phyloP scores from a whole-genome alignment of 2,888 invertebrate species.

The Cylloceria caligata region DNA sequence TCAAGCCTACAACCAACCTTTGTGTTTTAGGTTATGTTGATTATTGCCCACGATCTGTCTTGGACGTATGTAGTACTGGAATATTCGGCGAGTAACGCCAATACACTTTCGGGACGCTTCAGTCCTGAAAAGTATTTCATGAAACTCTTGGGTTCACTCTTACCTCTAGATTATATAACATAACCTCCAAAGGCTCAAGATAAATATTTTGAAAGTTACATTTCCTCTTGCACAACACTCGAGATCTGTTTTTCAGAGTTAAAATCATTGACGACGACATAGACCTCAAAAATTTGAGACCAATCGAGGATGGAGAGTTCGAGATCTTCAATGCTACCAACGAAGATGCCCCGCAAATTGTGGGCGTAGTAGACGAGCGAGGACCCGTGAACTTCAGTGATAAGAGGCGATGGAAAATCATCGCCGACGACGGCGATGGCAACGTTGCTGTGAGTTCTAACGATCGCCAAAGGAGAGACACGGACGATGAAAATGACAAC shows the following conservation, averaged over 20 bases:
- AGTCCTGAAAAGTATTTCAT: background rate
- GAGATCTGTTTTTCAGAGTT: slow-evolving; percentile 86
- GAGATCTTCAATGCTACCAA: slow-evolving; percentile 89
- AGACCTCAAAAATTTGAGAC: slow-evolving; percentile 87
- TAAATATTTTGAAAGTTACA: slow-evolving; percentile 40
- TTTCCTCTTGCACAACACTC: slow-evolving; percentile 62
- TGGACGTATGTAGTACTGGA: slow-evolving; percentile 59
- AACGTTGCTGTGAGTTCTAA: slow-evolving; percentile 71
- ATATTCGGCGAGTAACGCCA: slow-evolving; percentile 61
- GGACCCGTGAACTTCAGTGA: slow-evolving; percentile 79
- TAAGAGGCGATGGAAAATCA: slow-evolving; percentile 82
- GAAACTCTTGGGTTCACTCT: background rate
- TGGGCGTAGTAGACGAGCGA: slow-evolving; percentile 93
- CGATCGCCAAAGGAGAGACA: slow-evolving; percentile 10
- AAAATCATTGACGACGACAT: slow-evolving; percentile 95
- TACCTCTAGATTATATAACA: background rate
- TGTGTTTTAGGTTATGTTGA: slow-evolving; percentile 80
- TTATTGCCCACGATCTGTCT: slow-evolving; percentile 51
- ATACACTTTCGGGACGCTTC: background rate
- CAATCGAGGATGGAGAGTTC: slow-evolving; percentile 88
- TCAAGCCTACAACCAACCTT: slow-evolving; percentile 67
- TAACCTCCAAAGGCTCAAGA: background rate
- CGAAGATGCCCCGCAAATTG: slow-evolving; percentile 97
- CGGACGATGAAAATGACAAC: slow-evolving; percentile 70
- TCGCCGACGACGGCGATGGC: slow-evolving; percentile 79